Evolutionary conservation across 2,888 invertebrate species (phyloP), one percentile per base, ranked within the genome.

Genomic region (Nephrotoma flavescens): DNA sequence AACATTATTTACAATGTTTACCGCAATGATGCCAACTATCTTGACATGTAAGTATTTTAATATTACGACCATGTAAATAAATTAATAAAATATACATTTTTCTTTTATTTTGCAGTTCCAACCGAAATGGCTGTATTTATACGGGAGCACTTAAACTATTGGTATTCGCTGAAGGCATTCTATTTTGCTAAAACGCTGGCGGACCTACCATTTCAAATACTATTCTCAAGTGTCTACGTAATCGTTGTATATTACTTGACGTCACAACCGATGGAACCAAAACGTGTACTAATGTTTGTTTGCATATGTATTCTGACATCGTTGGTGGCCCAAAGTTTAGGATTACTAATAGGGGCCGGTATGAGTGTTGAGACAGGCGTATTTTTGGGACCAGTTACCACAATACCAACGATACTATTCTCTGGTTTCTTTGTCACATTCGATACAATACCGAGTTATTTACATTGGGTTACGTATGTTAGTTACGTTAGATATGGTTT

Each of bases 21-120:
- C 98, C 86, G 97, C 98, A 86, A 97, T 99, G 96, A 99, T 99
- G 98, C 98, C 98, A 88, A 99, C 98, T 86, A 98, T 99, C 90
- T 94, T 98, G 89, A 98, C 99, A 90, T 99, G 98, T 98, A 92
- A 96, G 97, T 95, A 41, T 44, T 9, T 47, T 42, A 6, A 83
- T 57, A 83, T 85, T 85, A 19, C 44, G 5, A 6, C 42, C 15
- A 12, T 86, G 31, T 86, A 47, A 52, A 52, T 12, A 6, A 42
- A 42, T 86, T 86, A 85, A 84, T 86, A 15, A 42, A 15, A 12
- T 85, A 6, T 88, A 44, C 52, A 52, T 19, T 87, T 84, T 88
- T 88, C 88, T 89, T 90, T n/a, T n/a, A n/a, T 89, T 88, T 93
- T 94, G 7, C 93, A 98, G 98, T 98, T 95, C 98, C 98, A 86